Percentiles rank a stretch among this genome's conserved stretches.
These are phyloP conservation scores for Catalaphyllia jardinei DNA, from an alignment of 64 coral and sea anemone species.

Conservation along the genomic window DNA sequence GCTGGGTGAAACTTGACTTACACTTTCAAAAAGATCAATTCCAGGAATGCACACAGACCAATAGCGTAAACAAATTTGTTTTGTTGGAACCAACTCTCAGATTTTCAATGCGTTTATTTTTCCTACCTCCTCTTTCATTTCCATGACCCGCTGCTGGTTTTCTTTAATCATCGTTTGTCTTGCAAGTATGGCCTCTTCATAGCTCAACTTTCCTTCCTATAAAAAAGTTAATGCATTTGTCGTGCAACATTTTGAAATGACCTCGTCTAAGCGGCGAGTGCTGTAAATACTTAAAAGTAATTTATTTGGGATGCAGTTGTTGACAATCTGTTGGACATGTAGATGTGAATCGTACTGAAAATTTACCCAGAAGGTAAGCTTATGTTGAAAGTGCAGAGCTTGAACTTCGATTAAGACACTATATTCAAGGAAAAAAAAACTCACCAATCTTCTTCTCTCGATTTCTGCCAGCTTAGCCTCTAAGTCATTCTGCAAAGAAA, in stretches of 20 bases:
- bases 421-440: not conserved
- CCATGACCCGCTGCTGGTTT: slow-evolving; percentile 84
- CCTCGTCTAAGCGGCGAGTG: too few species aligned
- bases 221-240: not conserved
- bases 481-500: slow-evolving; percentile 67
- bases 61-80: not conserved
- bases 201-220: slow-evolving; percentile 93
- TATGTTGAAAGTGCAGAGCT: too few species aligned
- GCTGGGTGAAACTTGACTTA: too few species aligned
- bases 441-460: slow-evolving; percentile 88
- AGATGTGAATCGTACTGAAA: too few species aligned
- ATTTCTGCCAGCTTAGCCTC: slow-evolving; percentile 91
- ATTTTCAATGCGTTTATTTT: not conserved
- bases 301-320: too few species aligned
- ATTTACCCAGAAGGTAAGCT: too few species aligned
- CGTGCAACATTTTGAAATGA: not conserved
- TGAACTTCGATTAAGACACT: too few species aligned
- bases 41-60: too few species aligned
- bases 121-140: slow-evolving; percentile 91
- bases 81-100: not conserved
- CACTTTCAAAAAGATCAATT: too few species aligned
- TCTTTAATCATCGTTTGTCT: slow-evolving; percentile 92
- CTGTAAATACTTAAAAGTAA: too few species aligned
- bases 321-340: too few species aligned
- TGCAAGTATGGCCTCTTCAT: slow-evolving; percentile 98